phyloP scores from a whole-genome alignment of 2,797 vertebrate genomes.

The Toxotes lorentzi region DNA sequence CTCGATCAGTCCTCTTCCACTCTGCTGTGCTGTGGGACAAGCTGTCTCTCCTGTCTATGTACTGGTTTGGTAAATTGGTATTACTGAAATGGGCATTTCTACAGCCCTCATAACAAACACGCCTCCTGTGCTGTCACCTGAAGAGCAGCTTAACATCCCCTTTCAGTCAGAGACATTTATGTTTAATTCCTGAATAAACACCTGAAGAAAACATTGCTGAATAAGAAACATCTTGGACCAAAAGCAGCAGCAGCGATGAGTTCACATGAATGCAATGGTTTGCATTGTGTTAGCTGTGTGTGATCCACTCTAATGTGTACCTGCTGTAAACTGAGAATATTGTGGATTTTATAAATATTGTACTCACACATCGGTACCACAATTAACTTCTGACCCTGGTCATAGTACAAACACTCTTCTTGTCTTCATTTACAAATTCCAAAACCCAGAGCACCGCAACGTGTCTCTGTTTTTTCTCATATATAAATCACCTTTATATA shows the following conservation, averaged over 20 bases:
- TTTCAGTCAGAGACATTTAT: neutral
- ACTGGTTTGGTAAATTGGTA: neutral
- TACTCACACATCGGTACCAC: too few relatives aligned
- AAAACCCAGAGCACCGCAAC: too few relatives aligned
- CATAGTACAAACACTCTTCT: neutral
- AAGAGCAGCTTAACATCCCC: neutral
- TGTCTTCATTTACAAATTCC: neutral
- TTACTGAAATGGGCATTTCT: slow-evolving; percentile 16
- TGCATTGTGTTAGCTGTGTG: neutral
- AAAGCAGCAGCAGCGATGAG: too few relatives aligned
- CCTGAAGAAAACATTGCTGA: neutral
- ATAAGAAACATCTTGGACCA: neutral
- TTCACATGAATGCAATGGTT: neutral
- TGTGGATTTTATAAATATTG: neutral
- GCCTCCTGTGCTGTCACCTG: slow-evolving; percentile 7
- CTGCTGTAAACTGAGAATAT: neutral
- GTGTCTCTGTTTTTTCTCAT: too few relatives aligned
- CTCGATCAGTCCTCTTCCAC: slow-evolving; percentile 40
- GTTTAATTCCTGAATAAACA: neutral
- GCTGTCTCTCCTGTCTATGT: slow-evolving; percentile 23
- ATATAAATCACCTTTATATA: too few relatives aligned
- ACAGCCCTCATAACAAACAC: slow-evolving; percentile 27
- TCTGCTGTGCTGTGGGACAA: slow-evolving; percentile 37
- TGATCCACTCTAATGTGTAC: neutral
- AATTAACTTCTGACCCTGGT: neutral